phyloP scores from a whole-genome alignment of 2,888 invertebrate genomes.

The Agrotis segetum region DNA sequence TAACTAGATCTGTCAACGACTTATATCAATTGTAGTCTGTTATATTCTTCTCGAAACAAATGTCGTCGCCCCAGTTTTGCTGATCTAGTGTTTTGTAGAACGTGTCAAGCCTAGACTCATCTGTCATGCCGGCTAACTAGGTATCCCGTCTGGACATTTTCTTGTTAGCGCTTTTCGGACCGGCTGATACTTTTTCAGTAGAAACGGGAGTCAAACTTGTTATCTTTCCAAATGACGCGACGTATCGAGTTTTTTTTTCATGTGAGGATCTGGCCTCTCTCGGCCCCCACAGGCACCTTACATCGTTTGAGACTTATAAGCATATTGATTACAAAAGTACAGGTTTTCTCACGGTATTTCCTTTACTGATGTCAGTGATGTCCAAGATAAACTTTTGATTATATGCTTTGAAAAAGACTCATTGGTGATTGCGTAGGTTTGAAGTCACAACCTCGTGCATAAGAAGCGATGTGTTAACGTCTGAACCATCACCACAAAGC shows the following conservation, averaged over 20 bases:
- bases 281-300: too few species aligned
- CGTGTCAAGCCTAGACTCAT: constrained; percentile 57
- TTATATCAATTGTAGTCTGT: constrained; percentile 20
- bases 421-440: too few species aligned
- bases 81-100: constrained; percentile 52
- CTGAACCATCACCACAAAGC: not conserved
- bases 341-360: too few species aligned
- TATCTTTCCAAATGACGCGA: constrained; percentile 7
- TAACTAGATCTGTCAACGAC: constrained; percentile 9
- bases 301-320: too few species aligned
- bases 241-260: not conserved
- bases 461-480: too few species aligned
- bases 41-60: constrained; percentile 45
- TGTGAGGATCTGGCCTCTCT: too few species aligned
- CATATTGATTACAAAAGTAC: too few species aligned
- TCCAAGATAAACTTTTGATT: too few species aligned
- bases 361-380: too few species aligned
- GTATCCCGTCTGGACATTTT: constrained; percentile 38
- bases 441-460: too few species aligned
- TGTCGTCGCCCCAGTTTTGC: constrained; percentile 67
- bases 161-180: constrained; percentile 34
- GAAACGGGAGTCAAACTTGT: constrained; percentile 22
- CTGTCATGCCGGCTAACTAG: constrained; percentile 59
- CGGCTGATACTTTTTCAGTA: not conserved
- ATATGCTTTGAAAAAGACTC: too few species aligned